Evolutionary conservation across 2,113 vertebrate species (phyloP).

Genomic region (Protobothrops mucrosquamatus): DNA sequence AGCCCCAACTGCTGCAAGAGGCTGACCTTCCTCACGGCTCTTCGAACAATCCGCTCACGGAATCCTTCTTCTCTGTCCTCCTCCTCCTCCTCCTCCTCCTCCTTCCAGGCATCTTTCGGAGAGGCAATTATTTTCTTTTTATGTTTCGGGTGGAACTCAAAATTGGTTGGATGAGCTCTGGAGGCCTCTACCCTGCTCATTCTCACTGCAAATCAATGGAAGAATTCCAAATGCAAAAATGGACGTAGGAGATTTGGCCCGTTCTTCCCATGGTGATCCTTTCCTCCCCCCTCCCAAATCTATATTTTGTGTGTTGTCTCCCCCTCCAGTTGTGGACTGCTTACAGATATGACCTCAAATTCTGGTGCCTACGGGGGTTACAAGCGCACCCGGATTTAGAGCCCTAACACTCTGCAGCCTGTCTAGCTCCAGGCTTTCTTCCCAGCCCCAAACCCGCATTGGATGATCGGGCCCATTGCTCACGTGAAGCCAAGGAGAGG

Average conservation of each 20-base stretch:
- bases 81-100: background rate
- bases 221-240: background rate
- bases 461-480: background rate
- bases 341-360: background rate
- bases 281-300: background rate
- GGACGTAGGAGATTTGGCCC: background rate
- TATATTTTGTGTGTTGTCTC: background rate
- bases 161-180: too few species aligned
- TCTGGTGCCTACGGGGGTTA: too few species aligned
- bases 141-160: background rate
- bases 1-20: background rate
- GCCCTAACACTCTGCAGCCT: background rate
- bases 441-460: background rate
- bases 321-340: background rate
- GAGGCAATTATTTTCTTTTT: background rate
- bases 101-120: background rate
- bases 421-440: background rate
- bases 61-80: background rate
- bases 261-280: background rate
- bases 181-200: background rate
- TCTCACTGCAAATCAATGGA: background rate
- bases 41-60: background rate
- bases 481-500: background rate
- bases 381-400: background rate
- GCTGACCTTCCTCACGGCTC: slow-evolving; percentile 4